Conservation (phyloP, 2,113 vertebrate genomes). For the Lamprotornis superbus region DNA sequence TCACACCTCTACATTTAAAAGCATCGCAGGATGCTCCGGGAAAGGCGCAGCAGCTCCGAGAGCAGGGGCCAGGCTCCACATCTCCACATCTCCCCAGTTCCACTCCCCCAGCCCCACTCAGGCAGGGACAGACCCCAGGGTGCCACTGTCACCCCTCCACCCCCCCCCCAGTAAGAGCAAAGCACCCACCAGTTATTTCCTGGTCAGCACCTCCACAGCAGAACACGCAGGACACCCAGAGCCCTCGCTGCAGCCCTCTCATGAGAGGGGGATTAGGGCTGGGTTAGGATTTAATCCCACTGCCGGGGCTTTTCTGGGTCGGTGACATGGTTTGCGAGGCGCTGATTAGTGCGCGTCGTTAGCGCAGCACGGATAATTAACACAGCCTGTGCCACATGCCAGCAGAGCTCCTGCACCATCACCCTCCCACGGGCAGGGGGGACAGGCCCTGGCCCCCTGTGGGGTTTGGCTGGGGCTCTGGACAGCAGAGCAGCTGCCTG, state of each 20-base stretch:
- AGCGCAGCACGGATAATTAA: not conserved
- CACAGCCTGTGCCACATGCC: not conserved
- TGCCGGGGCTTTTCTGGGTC: constrained; percentile 34
- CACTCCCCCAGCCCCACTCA: fast-evolving
- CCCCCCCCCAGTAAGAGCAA: fast-evolving
- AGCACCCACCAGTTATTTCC: not conserved
- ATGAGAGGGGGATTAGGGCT: not conserved
- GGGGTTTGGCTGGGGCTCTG: not conserved
- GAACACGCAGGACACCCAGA: fast-evolving
- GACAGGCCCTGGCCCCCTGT: fast-evolving
- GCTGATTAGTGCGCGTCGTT: not conserved
- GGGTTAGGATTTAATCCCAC: constrained; percentile 16
- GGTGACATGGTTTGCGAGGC: not conserved
- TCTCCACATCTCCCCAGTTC: fast-evolving
- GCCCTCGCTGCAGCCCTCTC: not conserved
- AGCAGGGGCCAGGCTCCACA: fast-evolving
- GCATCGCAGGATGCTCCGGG: not conserved
- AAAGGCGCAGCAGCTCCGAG: fast-evolving
- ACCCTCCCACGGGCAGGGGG: fast-evolving
- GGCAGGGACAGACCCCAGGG: not conserved
- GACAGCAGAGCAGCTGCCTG: not conserved
- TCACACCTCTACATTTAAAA: not conserved
- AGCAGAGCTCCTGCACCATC: fast-evolving
- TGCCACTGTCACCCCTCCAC: not conserved
- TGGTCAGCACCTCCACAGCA: fast-evolving